Evolutionary conservation across 2,113 vertebrate species (phyloP), one percentile per base, ranked within the genome.

Genomic region (Forbesichthys agassizii): DNA sequence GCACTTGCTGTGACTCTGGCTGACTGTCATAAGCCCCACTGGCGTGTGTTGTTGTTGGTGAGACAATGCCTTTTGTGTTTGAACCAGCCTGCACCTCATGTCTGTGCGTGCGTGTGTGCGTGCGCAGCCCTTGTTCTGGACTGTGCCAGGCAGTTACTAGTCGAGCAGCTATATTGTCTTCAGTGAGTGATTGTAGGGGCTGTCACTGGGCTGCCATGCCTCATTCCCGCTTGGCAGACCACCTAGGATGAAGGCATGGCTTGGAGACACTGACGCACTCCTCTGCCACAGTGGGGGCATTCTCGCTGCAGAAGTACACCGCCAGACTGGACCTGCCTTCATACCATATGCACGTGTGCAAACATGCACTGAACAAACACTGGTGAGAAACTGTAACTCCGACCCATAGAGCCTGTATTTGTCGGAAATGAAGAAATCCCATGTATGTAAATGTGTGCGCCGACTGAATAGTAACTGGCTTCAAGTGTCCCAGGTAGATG

Each of bases 61-160:
- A 64, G 64, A 88, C 85, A 88, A 87, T 86, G 85, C 82, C 65
- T 49, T 70, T 77, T 82, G 58, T 78, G 75, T 71, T 11, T 59
- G 58, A n/a, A 48, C 13, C 68, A 66, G 59, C 10, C 56, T 66
- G 71, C 79, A 73, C 76, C 80, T 81, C 79, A 49, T 46, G 63
- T 48, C 52, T 58, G 52, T 51, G 33, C 61, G 62, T 48, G 71
- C 36, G 66, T 53, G 46, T 36, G 57, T 33, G 13, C 9, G 12
- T 56, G 10, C 49, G 2, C 10, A 3, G 13, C 47, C 52, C 10
- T 11, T 20, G 16, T 27, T 64, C 64, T 70, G 74, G 65, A 53
- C 67, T 65, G 83, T 82, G 64, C 81, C 73, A 68, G 75, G 81
- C 72, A 33, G 84, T 86, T 27, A 81, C 84, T 81, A 83, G 79